These are phyloP conservation scores for Vandiemenella viatica DNA, from an alignment of 2,888 invertebrate species.

Conservation along the genomic window DNA sequence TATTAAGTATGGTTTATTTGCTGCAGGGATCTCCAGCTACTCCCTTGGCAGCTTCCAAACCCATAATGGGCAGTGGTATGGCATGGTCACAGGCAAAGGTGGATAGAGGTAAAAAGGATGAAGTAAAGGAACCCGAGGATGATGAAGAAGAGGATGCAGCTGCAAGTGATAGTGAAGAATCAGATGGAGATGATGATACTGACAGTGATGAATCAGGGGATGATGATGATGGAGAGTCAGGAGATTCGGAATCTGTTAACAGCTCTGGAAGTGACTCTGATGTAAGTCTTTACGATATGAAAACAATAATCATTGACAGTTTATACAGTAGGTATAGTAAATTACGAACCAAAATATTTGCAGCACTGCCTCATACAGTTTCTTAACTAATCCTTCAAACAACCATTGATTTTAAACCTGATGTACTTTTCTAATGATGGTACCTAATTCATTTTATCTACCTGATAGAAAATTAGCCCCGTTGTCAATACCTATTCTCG, in stretches of 20 bases:
- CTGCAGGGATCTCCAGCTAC: constrained; percentile 17
- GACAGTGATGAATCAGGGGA: constrained; percentile 38
- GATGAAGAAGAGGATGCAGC: constrained; percentile 13
- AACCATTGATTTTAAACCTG: too few relatives aligned
- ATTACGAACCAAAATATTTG: too few relatives aligned
- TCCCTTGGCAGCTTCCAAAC: constrained; percentile 13
- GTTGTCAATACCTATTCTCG: too few relatives aligned
- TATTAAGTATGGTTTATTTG: neutral
- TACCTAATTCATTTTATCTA: too few relatives aligned
- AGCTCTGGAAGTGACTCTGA: constrained; percentile 14
- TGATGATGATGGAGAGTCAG: constrained; percentile 11
- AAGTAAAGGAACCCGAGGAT: constrained; percentile 7
- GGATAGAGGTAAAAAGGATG: constrained; percentile 4
- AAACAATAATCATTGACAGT: too few relatives aligned
- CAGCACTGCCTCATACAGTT: too few relatives aligned
- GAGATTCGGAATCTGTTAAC: constrained; percentile 35
- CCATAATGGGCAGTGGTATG: constrained; percentile 5
- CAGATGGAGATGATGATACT: constrained; percentile 10
- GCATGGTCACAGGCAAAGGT: constrained; percentile 8
- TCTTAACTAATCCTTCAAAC: too few relatives aligned
- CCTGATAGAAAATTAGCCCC: too few relatives aligned
- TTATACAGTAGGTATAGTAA: too few relatives aligned
- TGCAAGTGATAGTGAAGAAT: constrained; percentile 40
- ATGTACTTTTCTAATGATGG: too few relatives aligned
- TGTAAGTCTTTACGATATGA: constrained; percentile 8